Percentiles rank a stretch among this genome's conserved stretches.
These are phyloP conservation scores for Datnioides undecimradiatus DNA, from an alignment of 2,113 vertebrate species.

Conservation along the genomic window DNA sequence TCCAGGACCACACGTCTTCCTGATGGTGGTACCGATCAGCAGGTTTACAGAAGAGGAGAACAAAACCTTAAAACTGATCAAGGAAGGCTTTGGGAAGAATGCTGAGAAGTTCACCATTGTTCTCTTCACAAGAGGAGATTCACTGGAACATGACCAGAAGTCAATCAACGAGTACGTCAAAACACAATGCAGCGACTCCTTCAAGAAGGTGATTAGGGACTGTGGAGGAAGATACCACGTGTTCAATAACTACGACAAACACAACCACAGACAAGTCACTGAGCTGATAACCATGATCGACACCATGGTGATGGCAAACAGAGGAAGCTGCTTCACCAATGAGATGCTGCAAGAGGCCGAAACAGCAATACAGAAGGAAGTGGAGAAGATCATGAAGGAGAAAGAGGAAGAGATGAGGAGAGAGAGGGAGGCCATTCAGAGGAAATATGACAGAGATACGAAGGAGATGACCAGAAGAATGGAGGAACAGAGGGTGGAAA, in stretches of 20 bases:
- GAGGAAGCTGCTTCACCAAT: constrained; percentile 38
- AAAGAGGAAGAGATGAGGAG: constrained; percentile 33
- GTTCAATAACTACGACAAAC: not conserved
- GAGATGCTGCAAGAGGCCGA: constrained; percentile 28
- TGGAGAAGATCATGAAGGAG: constrained; percentile 22
- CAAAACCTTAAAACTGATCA: constrained; percentile 36
- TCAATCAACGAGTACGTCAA: not conserved
- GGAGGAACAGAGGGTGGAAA: too few relatives aligned
- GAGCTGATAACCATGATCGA: constrained; percentile 38
- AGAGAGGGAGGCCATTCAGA: not conserved
- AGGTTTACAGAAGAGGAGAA: constrained; percentile 41
- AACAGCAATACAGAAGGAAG: not conserved
- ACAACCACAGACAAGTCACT: constrained; percentile 14
- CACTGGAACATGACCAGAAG: fast-evolving
- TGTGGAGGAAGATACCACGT: constrained; percentile 46
- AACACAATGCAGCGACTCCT: not conserved
- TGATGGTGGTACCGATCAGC: constrained; percentile 38
- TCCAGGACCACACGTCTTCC: constrained; percentile 54
- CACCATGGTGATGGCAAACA: constrained; percentile 41
- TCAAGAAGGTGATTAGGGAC: not conserved
- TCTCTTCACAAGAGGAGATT: constrained; percentile 43
- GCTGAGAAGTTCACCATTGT: constrained; percentile 34
- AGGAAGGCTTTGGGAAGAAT: constrained; percentile 24
- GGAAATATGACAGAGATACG: constrained; percentile 27
- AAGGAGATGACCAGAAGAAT: constrained; percentile 19